Evolutionary conservation across 1,140 invertebrate species (phyloP).

Genomic region (Temnothorax nylanderi): DNA sequence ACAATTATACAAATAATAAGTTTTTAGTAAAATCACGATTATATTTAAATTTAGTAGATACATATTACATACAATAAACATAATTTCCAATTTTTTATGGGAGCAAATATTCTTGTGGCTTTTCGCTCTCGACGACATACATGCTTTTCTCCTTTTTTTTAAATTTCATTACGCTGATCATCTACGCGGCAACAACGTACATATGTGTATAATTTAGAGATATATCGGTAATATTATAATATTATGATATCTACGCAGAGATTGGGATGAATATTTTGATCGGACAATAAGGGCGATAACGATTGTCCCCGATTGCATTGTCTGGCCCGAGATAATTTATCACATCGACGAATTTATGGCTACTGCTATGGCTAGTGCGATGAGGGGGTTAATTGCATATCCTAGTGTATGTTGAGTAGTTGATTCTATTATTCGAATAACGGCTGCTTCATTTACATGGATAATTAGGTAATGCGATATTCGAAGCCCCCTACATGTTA

Average conservation of each 20-base stretch:
- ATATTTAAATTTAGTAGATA: neutral
- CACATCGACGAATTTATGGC: conserved; percentile 51
- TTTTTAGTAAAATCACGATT: neutral
- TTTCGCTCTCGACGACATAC: neutral
- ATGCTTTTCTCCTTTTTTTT: neutral
- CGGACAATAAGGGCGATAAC: conserved; percentile 48
- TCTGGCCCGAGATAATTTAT: conserved; percentile 56
- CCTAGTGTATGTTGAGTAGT: conserved; percentile 60
- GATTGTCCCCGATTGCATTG: conserved; percentile 50
- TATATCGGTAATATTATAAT: conserved; percentile 11
- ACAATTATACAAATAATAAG: neutral
- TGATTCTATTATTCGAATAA: conserved; percentile 64
- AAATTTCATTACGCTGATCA: neutral
- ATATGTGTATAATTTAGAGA: neutral
- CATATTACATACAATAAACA: neutral
- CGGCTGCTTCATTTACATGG: conserved; percentile 61
- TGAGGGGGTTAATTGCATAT: conserved; percentile 58
- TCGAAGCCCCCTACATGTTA: conserved; percentile 16
- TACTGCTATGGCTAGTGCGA: conserved; percentile 38
- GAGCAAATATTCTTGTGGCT: neutral
- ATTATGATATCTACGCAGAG: conserved; percentile 7
- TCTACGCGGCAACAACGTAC: neutral
- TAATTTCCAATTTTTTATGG: neutral
- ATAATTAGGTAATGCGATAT: conserved; percentile 59
- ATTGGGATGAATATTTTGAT: conserved; percentile 36